Evolutionary conservation across 2,797 vertebrate species (phyloP).

Genomic region (Sebastolobus altivelis): DNA sequence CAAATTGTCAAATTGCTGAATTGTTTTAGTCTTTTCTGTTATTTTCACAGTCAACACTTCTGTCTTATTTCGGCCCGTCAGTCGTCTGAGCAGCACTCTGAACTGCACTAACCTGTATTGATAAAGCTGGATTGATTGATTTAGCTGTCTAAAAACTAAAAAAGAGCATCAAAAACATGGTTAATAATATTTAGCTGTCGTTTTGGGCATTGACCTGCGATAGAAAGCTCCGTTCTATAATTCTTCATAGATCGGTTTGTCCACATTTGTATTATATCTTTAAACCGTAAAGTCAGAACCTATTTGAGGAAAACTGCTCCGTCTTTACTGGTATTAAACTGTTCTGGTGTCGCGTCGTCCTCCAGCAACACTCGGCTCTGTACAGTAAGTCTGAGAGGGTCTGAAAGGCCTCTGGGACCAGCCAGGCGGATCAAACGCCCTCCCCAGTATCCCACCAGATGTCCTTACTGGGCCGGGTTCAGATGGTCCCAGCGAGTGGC

Average conservation of each 20-base stretch:
- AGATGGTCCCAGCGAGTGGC: constrained; percentile 85
- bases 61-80: fast-evolving
- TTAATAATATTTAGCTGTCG: background rate
- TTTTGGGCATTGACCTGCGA: background rate
- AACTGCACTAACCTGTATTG: too few relatives aligned
- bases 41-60: too few relatives aligned
- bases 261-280: background rate
- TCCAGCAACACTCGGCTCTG: constrained; percentile 37
- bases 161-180: background rate
- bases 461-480: constrained; percentile 82
- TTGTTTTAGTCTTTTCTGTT: fast-evolving
- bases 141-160: background rate
- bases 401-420: constrained; percentile 76
- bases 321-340: constrained; percentile 11
- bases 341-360: constrained; percentile 23
- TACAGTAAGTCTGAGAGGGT: constrained; percentile 56
- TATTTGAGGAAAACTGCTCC: too few relatives aligned
- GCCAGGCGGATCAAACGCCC: constrained; percentile 75
- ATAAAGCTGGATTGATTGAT: too few relatives aligned
- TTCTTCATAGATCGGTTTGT: background rate
- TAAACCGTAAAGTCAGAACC: background rate
- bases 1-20: too few relatives aligned
- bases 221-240: background rate
- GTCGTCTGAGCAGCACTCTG: too few relatives aligned
- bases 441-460: constrained; percentile 83